Base-by-base conservation (phyloP, 1,140 invertebrate genomes). In the Drosophila simulans region DNA sequence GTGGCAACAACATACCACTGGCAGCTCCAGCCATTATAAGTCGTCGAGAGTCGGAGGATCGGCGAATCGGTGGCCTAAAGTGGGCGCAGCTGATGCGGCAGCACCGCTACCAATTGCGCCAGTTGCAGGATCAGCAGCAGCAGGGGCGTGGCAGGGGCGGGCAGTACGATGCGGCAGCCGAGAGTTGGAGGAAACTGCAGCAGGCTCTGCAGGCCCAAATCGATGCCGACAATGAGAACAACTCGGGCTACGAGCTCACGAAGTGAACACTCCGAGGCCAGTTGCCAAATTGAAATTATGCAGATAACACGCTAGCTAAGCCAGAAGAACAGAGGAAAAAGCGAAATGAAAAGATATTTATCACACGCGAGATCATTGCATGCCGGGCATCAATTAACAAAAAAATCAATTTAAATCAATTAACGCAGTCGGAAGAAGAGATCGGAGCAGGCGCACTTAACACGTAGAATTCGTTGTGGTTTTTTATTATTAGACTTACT, bases 281-380 rank as follows among this genome's bases (percentile, higher is more conserved):
- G 59, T 13, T 74, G 72, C 60, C 40, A 53, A 77, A 77, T 59
- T 66, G 54, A 68, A 77, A 57, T 65, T 58, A 58, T 34, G 46
- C 34, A 58, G 7, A 64, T 49, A 37, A 46, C 31, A 52, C 10
- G 40, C 49, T 39, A 55, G 49, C 22, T 42, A 54, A 37, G 42
- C 25, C 5, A 49, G 25, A 58, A 53, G 3, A 48, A 27, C 45
- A 48, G 1, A 27, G 22, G 22, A n/a, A 55, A 55, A 31, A 55
- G 64, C 76, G 39, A 43, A 83, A 83, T 83, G 48, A 65, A 83
- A 83, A 69, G 83, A 86, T 86, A 86, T 86, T 86, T 83, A 88
- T 69, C 72, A 48, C 35, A 49, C 59, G 69, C 55, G 54, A 60
- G 54, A 60, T 59, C 70, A 64, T 86, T 81, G 82, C 82, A 86